Base-by-base conservation (phyloP, 2,797 vertebrate species). In the Alosa sapidissima region DNA sequence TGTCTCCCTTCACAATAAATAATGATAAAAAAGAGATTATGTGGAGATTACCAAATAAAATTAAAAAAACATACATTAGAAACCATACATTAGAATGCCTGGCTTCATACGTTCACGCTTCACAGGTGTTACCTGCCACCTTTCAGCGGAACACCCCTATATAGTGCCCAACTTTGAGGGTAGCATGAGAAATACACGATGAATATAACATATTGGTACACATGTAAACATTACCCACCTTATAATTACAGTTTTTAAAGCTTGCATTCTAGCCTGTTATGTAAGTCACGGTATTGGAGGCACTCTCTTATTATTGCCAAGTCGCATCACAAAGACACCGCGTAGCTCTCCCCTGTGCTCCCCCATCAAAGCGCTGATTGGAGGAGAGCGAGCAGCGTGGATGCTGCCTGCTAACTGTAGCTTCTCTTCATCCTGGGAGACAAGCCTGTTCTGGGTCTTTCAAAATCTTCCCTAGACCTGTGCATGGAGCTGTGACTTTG, bases 401-500 rank as follows among this genome's bases (percentile, higher is more conserved):
- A 72, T 41, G 33, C 65, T 72, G 65, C 65, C 28, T 72, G 65
- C 65, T 72, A 72, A 72, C 65, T 72, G 65, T 72, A 72, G 65
- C 65, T 72, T 16, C 28, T 72, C 65, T 41, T 14, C 11, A 72
- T 72, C 65, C 65, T 72, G 65, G 13, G 28, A 72, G 65, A 72
- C 58, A 24, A 36, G 65, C 10, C 65, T 72, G 65, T 72, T 72
- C 65, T 72, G 65, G 65, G 36, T 72, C 33, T 72, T 72, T 72
- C 65, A 72, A 72, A 36, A 72, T 72, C 65, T 72, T 72, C 28
- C 33, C 33, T 9, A 16, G 65, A 72, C 65, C 65, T 36, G 65
- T 36, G 28, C 33, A 72, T 33, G 14, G 28, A 72, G 65, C 28
- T 36, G 13, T 72, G 28, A 68, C 33, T 72, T 72, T 16, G 65